Conservation (phyloP, 2,888 invertebrate species). For the Nycteola revayana region DNA sequence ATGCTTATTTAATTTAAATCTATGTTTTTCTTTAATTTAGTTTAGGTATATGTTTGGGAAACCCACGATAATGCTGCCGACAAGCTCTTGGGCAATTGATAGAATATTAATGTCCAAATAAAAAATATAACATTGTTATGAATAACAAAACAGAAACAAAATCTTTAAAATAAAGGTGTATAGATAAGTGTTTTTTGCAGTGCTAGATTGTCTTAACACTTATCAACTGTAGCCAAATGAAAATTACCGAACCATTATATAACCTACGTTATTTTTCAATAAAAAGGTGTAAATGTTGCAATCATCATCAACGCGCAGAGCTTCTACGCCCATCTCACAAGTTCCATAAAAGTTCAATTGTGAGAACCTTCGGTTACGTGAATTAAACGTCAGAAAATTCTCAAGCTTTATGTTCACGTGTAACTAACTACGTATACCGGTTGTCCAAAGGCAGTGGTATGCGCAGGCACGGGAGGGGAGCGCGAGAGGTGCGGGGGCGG, state of each 20-base stretch:
- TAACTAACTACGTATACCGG: slow-evolving; percentile 66
- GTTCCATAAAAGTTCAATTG: slow-evolving; percentile 60
- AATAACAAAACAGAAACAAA: too few species aligned
- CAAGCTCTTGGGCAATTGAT: too few species aligned
- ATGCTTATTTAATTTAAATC: too few species aligned
- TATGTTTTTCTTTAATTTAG: too few species aligned
- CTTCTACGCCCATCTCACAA: slow-evolving; percentile 21
- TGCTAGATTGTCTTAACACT: slow-evolving; percentile 12
- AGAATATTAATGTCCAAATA: too few species aligned
- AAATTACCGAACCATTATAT: too few species aligned
- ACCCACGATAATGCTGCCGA: too few species aligned
- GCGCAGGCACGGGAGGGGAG: slow-evolving; percentile 23
- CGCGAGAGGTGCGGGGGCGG: slow-evolving; percentile 38
- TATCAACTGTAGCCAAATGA: slow-evolving; percentile 30
- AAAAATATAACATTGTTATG: too few species aligned
- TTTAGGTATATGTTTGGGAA: too few species aligned
- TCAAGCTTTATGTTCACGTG: slow-evolving; percentile 60
- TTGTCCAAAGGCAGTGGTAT: slow-evolving; percentile 70
- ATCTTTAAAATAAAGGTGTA: too few species aligned
- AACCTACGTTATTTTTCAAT: slow-evolving; percentile 17
- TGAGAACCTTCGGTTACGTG: slow-evolving; percentile 66
- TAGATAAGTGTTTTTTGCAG: too few species aligned
- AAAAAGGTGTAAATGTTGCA: slow-evolving; percentile 18
- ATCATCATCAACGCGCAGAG: slow-evolving; percentile 14
- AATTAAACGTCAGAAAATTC: slow-evolving; percentile 76